Percentiles rank a stretch among this genome's conserved stretches.
phyloP scores from a whole-genome alignment of 2,888 invertebrate species.

The Lottia gigantea region DNA sequence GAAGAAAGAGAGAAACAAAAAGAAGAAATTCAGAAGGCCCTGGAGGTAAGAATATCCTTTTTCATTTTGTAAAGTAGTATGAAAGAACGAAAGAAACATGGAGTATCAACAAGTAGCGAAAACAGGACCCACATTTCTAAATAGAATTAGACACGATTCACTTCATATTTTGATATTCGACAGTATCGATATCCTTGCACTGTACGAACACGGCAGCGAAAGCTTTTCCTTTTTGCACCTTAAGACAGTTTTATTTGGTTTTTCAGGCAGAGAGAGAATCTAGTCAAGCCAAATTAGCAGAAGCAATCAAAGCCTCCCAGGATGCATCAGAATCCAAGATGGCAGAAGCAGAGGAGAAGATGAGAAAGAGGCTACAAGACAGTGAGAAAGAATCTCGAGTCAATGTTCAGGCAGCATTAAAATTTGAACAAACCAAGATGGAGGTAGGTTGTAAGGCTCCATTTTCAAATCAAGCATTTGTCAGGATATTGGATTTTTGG shows the following conservation, averaged over 20 bases:
- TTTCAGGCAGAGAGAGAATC: conserved; percentile 45
- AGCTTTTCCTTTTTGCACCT: too few species aligned
- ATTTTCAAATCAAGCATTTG: too few species aligned
- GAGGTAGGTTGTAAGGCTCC: neutral
- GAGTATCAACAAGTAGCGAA: too few species aligned
- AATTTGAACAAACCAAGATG: neutral
- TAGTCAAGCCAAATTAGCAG: conserved; percentile 24
- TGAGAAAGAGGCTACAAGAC: conserved; percentile 28
- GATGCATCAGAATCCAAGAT: conserved; percentile 10
- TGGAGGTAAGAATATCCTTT: conserved; percentile 35
- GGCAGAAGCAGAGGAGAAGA: conserved; percentile 35
- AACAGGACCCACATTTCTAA: too few species aligned
- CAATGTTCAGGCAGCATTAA: neutral
- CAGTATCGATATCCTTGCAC: too few species aligned
- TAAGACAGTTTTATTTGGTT: conserved; percentile 13
- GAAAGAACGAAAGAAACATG: neutral
- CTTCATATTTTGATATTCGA: too few species aligned
- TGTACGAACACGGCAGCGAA: too few species aligned
- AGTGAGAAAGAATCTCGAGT: conserved; percentile 10
- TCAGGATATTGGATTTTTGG: too few species aligned
- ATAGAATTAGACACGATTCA: too few species aligned
- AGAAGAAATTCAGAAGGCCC: conserved; percentile 34
- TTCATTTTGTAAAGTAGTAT: neutral
- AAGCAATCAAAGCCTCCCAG: conserved; percentile 18
- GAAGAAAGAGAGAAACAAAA: conserved; percentile 43